A percentile compares a stretch with the other conserved stretches of the same genome.
These are phyloP conservation scores for Polydrusus pterygomalis DNA, from an alignment of 2,888 invertebrate genomes.

Conservation along the genomic window DNA sequence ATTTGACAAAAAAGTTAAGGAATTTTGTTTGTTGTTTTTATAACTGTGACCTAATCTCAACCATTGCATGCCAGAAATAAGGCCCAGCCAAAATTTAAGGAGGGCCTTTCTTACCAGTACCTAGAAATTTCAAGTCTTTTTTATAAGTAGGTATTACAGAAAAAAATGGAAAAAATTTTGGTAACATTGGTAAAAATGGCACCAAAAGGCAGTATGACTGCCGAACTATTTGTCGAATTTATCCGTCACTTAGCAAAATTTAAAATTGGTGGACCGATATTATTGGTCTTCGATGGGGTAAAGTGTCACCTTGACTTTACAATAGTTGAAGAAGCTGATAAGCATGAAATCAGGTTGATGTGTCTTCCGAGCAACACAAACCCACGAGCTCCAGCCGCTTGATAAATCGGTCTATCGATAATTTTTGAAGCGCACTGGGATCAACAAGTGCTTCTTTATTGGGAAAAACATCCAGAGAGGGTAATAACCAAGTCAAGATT, in stretches of 20 bases:
- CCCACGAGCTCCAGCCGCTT: constrained; percentile 23
- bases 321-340: constrained; percentile 26
- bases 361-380: constrained; percentile 22
- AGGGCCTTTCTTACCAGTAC: no score
- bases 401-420: constrained; percentile 20
- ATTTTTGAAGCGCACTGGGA: constrained; percentile 26
- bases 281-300: constrained; percentile 24
- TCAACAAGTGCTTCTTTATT: constrained; percentile 4
- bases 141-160: no score
- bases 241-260: background rate
- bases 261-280: background rate
- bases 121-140: no score
- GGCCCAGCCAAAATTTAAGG: no score
- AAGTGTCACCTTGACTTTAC: constrained; percentile 6
- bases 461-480: constrained; percentile 7
- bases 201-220: background rate
- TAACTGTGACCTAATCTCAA: no score
- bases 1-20: no score
- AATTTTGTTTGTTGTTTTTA: no score
- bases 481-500: constrained; percentile 2
- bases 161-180: no score
- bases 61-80: no score
- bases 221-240: background rate
- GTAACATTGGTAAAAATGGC: background rate
- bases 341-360: constrained; percentile 6